Percentiles rank a stretch among this genome's conserved stretches.
phyloP scores from a whole-genome alignment of 2,113 vertebrate genomes.

The Piaya cayana region DNA sequence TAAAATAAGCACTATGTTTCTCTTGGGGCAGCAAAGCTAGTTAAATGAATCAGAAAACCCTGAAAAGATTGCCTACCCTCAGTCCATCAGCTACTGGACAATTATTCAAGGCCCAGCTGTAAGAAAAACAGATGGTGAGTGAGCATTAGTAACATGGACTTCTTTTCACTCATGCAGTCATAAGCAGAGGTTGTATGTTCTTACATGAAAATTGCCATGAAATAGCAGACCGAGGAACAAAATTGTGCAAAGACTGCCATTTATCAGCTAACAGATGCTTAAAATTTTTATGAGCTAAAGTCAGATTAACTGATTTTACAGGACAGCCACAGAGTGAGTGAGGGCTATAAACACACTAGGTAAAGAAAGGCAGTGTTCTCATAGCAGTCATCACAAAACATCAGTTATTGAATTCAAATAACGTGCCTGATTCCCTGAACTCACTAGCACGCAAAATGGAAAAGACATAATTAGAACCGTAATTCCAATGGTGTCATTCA shows the following conservation, averaged over 20 bases:
- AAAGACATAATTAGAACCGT: not conserved
- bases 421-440: not conserved
- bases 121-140: conserved; percentile 76
- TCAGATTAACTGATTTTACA: not conserved
- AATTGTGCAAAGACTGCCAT: not conserved
- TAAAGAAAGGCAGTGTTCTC: not conserved
- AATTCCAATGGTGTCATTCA: not conserved
- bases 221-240: conserved; percentile 23
- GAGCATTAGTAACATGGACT: conserved; percentile 50
- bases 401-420: not conserved
- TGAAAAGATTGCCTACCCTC: conserved; percentile 65
- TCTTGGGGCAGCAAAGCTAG: conserved; percentile 60
- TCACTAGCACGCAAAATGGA: not conserved
- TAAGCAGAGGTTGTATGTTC: conserved; percentile 31
- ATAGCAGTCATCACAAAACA: not conserved
- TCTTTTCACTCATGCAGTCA: conserved; percentile 61
- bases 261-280: not conserved
- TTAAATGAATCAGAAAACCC: conserved; percentile 78
- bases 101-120: conserved; percentile 78
- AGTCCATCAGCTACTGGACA: conserved; percentile 75
- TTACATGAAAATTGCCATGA: conserved; percentile 50
- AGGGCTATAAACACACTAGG: not conserved
- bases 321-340: not conserved
- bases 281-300: not conserved
- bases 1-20: conserved; percentile 63